A percentile compares a stretch with the other conserved stretches of the same genome.
Conservation (phyloP, 2,888 invertebrate species). For the Cephus pulcher region DNA sequence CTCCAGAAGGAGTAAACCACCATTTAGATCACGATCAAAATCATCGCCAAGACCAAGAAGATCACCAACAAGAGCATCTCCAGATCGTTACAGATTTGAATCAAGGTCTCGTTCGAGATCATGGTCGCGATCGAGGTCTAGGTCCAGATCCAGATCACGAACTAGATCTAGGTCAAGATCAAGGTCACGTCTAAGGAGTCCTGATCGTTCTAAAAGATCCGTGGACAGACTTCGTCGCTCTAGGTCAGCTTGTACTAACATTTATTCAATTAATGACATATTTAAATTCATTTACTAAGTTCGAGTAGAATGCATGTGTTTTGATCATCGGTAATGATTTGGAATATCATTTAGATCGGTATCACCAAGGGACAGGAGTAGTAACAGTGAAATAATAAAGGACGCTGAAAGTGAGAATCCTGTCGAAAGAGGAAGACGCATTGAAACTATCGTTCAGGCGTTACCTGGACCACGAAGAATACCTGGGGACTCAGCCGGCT, state of each 20-base stretch:
- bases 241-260: constrained; percentile 37
- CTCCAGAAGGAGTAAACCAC: constrained; percentile 32
- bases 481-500: constrained; percentile 26
- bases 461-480: constrained; percentile 37
- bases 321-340: not conserved
- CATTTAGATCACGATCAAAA: constrained; percentile 22
- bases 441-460: constrained; percentile 60
- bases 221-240: constrained; percentile 47
- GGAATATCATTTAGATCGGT: not conserved
- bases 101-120: constrained; percentile 45
- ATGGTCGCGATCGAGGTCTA: constrained; percentile 60
- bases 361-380: not conserved
- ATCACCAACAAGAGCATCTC: constrained; percentile 37
- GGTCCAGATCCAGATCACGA: constrained; percentile 64
- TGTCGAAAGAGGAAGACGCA: constrained; percentile 43
- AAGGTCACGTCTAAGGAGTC: constrained; percentile 33
- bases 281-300: not conserved
- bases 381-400: not conserved
- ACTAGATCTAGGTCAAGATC: constrained; percentile 54
- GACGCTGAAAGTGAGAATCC: not conserved
- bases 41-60: constrained; percentile 27
- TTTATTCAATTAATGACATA: too few relatives aligned
- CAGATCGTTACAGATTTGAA: constrained; percentile 43
- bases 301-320: not conserved
- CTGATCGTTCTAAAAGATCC: constrained; percentile 33